Percentiles rank a stretch among this genome's conserved stretches.
These are phyloP conservation scores for Muscina levida DNA, from an alignment of 2,888 invertebrate genomes.

Conservation along the genomic window DNA sequence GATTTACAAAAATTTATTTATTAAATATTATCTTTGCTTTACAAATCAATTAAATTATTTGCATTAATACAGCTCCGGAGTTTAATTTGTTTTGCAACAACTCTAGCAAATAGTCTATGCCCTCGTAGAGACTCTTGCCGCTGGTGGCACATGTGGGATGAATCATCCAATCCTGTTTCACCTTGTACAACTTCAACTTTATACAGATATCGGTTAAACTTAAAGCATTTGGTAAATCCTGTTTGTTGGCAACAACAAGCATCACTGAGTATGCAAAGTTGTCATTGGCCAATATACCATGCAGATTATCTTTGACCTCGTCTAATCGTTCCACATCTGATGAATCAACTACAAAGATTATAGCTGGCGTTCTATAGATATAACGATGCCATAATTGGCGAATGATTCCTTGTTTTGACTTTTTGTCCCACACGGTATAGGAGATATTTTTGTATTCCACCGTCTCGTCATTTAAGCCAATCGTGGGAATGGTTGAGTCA, in stretches of 20 bases:
- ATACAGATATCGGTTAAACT: slow-evolving; percentile 95
- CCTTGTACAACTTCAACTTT: slow-evolving; percentile 91
- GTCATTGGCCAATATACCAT: slow-evolving; percentile 96
- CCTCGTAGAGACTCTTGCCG: slow-evolving; percentile 97
- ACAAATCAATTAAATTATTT: slow-evolving; percentile 27
- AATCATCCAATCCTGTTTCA: slow-evolving; percentile 97
- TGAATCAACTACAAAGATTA: slow-evolving; percentile 98
- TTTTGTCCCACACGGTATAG: slow-evolving; percentile 99
- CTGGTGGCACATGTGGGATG: slow-evolving; percentile 98
- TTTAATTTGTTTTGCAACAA: slow-evolving; percentile 92
- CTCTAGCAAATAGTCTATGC: slow-evolving; percentile 97
- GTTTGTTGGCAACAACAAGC: slow-evolving; percentile 98
- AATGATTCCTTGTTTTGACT: slow-evolving; percentile 99
- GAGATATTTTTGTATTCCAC: slow-evolving; percentile 99
- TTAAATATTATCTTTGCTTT: slow-evolving; percentile 21
- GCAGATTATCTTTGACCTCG: slow-evolving; percentile 95
- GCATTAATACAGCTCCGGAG: not conserved
- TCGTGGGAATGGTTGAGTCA: slow-evolving; percentile 99
- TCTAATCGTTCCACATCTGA: slow-evolving; percentile 96
- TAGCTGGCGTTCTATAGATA: slow-evolving; percentile 97
- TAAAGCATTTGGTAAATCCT: slow-evolving; percentile 98
- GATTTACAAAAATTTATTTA: slow-evolving; percentile 7
- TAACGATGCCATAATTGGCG: slow-evolving; percentile 99
- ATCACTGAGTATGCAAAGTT: slow-evolving; percentile 93
- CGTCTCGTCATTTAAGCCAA: slow-evolving; percentile 99